phyloP scores from a whole-genome alignment of 2,797 vertebrate genomes.

The Galago senegalensis region DNA sequence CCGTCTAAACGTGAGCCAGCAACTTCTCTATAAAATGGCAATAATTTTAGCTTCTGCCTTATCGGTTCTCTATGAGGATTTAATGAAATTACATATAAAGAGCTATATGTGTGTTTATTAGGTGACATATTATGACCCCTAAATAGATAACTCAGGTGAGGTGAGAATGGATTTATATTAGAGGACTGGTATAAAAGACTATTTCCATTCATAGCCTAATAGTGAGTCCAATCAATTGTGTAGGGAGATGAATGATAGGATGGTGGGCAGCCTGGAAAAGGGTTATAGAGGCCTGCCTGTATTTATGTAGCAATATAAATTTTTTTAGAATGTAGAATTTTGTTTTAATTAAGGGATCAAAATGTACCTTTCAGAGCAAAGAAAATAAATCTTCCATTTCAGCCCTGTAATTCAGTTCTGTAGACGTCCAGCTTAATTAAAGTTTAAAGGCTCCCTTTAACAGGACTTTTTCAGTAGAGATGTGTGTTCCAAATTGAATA shows the following conservation, averaged over 20 bases:
- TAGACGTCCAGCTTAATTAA: conserved; percentile 48
- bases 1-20: background rate
- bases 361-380: conserved; percentile 59
- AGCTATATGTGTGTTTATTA: background rate
- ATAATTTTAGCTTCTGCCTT: background rate
- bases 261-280: background rate
- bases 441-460: conserved; percentile 61
- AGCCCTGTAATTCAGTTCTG: conserved; percentile 56
- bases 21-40: background rate
- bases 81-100: background rate
- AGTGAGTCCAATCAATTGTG: background rate
- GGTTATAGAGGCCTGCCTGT: background rate
- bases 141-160: background rate
- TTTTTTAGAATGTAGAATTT: conserved; percentile 55
- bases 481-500: conserved; percentile 47
- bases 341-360: conserved; percentile 67
- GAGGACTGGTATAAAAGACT: background rate
- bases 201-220: background rate
- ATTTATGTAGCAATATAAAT: conserved; percentile 27
- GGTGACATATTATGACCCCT: background rate
- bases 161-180: conserved; percentile 28
- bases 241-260: background rate
- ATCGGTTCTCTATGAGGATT: background rate
- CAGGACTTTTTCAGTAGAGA: conserved; percentile 16
- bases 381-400: conserved; percentile 54